Conservation (phyloP, 2,797 vertebrate species). For the Platalea minor region DNA sequence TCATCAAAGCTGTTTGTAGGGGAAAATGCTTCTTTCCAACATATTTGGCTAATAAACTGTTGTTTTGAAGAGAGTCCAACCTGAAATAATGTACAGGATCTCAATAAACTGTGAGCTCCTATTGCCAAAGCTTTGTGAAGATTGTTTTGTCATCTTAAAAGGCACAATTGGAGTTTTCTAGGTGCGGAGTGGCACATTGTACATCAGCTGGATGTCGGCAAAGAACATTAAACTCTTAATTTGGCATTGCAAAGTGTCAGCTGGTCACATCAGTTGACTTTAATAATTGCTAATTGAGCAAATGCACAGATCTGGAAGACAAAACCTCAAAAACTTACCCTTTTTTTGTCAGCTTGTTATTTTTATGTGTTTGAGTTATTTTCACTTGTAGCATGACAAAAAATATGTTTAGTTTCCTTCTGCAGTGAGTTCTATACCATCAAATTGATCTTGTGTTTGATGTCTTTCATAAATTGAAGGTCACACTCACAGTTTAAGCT, state of each 20-base stretch:
- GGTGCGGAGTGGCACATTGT: not conserved
- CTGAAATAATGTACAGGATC: not conserved
- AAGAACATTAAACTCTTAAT: not conserved
- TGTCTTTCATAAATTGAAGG: conserved; percentile 50
- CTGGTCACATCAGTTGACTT: conserved; percentile 32
- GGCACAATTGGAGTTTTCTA: not conserved
- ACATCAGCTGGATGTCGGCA: not conserved
- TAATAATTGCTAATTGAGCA: not conserved
- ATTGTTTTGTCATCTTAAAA: conserved; percentile 16
- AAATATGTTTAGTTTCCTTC: not conserved
- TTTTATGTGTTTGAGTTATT: not conserved
- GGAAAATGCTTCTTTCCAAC: not conserved
- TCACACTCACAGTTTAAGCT: conserved; percentile 26
- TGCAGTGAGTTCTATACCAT: not conserved
- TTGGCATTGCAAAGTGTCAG: not conserved
- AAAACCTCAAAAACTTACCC: conserved; percentile 6
- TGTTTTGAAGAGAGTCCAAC: not conserved
- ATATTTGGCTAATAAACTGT: not conserved
- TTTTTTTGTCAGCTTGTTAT: conserved; percentile 37
- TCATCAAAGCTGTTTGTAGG: not conserved
- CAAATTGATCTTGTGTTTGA: conserved; percentile 26
- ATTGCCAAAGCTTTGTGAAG: not conserved
- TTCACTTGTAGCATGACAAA: conserved; percentile 10
- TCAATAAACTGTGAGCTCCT: not conserved
- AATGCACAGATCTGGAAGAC: not conserved